Evolutionary conservation across 2,113 vertebrate genomes (phyloP), one percentile per base, ranked within the genome.

Genomic region (Acanthochromis polyacanthus): DNA sequence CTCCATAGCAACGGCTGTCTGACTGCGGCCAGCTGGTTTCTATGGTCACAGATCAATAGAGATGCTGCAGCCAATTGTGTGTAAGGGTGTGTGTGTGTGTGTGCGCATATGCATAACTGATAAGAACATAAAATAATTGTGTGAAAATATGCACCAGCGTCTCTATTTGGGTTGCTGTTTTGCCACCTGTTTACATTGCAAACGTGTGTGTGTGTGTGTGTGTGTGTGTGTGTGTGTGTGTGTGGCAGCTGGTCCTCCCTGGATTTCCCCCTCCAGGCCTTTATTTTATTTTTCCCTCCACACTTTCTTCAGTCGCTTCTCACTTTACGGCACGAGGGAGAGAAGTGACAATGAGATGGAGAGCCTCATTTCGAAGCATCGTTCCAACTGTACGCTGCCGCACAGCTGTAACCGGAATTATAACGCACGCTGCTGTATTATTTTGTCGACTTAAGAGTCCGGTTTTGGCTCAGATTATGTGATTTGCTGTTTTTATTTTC

Each of bases 41-140:
- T 80, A 91, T 91, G 90, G 88, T 71, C 90, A 88, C 88, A 71
- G 81, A 86, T 90, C 86, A 83, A 89, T 84, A 63, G 73, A 72
- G 66, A 81, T 48, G 56, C 28, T 64, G 67, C 69, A 61, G 52
- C 40, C 28, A 36, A 60, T 40, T 36, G 32, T 36, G 7, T 36
- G 32, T 36, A 6, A 6, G 32, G 4, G 32, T 36, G 32, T 36
- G 32, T 77, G 25, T 65, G 62, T 64, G 48, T 59, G 69, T 60
- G 51, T 10, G 45, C 53, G 16, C 25, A 9, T 45, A 1, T 66
- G 50, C 45, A 53, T 25, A 58, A 19, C 15, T 45, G 40, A 57
- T 25, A 10, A 65, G 19, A 52, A 65, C 20, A 55, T 38, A 51
- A 48, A 67, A 60, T 45, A 32, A 43, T 64, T 67, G 40, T 52